These are phyloP conservation scores for Galbula dea DNA, from an alignment of 2,113 vertebrate genomes.

Conservation along the genomic window DNA sequence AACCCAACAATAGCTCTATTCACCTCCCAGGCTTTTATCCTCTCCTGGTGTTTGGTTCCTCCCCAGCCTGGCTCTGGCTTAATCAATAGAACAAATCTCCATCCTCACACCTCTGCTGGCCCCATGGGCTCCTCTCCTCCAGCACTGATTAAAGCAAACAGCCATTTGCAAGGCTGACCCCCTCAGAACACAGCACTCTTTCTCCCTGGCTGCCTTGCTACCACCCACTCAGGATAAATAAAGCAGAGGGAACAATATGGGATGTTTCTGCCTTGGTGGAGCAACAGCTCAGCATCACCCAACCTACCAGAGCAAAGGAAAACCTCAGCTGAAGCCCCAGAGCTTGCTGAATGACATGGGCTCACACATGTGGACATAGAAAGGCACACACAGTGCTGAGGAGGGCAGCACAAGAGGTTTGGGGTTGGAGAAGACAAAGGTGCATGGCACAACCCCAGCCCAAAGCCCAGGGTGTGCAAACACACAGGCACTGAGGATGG, in stretches of 20 bases:
- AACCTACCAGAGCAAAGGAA: neutral
- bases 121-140: slow-evolving; percentile 22
- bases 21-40: neutral
- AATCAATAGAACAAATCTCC: slow-evolving; percentile 61
- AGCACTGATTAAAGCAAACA: slow-evolving; percentile 51
- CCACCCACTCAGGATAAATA: neutral
- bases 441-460: accelerated
- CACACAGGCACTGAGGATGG: neutral
- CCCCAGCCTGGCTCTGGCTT: neutral
- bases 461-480: neutral
- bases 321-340: neutral
- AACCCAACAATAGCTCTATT: neutral
- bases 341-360: neutral
- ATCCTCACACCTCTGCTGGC: neutral
- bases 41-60: neutral
- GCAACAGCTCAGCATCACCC: neutral
- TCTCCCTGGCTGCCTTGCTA: slow-evolving; percentile 35
- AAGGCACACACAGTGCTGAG: accelerated
- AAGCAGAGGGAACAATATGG: neutral
- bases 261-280: neutral
- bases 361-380: accelerated
- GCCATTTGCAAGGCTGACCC: slow-evolving; percentile 19
- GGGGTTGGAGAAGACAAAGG: neutral
- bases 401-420: accelerated
- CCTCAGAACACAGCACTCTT: neutral